Percentiles rank a stretch among this genome's conserved stretches.
Conservation (phyloP, 2,888 invertebrate genomes). For the Heliconius ismenius region DNA sequence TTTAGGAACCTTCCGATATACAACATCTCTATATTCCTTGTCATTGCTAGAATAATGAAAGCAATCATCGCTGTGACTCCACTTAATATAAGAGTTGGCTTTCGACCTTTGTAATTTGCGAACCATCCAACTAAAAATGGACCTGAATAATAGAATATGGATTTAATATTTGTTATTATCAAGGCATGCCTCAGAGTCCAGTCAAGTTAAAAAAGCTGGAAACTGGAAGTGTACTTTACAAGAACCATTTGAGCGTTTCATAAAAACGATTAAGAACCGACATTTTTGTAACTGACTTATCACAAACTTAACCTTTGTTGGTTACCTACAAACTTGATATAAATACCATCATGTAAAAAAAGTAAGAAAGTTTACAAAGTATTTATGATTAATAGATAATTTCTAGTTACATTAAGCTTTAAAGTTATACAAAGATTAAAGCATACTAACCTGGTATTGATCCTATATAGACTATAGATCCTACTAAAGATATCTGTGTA, state of each 20-base stretch:
- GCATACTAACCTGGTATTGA: conserved; percentile 46
- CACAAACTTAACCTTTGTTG: too few species aligned
- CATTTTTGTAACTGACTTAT: too few species aligned
- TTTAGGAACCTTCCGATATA: conserved; percentile 26
- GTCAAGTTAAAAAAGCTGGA: too few species aligned
- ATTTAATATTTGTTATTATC: background rate
- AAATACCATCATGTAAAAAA: too few species aligned
- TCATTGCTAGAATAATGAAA: conserved; percentile 13
- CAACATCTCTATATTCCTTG: conserved; percentile 24
- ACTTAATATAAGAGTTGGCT: conserved; percentile 26
- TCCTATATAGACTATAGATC: conserved; percentile 51
- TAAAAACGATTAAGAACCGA: too few species aligned
- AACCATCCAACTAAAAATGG: conserved; percentile 37
- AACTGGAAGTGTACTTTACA: too few species aligned
- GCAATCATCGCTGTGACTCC: conserved; percentile 16
- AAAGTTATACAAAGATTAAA: background rate
- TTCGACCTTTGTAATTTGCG: conserved; percentile 33
- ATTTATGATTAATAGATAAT: too few species aligned
- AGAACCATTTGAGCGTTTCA: too few species aligned
- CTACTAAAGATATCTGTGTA: conserved; percentile 49
- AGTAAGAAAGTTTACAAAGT: too few species aligned
- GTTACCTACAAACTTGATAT: too few species aligned
- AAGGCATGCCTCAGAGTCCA: too few species aligned
- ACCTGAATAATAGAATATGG: conserved; percentile 47
- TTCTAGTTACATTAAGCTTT: too few species aligned